A percentile compares a stretch with the other conserved stretches of the same genome.
These are phyloP conservation scores for Gadus macrocephalus DNA, from an alignment of 2,113 vertebrate genomes.

Conservation along the genomic window DNA sequence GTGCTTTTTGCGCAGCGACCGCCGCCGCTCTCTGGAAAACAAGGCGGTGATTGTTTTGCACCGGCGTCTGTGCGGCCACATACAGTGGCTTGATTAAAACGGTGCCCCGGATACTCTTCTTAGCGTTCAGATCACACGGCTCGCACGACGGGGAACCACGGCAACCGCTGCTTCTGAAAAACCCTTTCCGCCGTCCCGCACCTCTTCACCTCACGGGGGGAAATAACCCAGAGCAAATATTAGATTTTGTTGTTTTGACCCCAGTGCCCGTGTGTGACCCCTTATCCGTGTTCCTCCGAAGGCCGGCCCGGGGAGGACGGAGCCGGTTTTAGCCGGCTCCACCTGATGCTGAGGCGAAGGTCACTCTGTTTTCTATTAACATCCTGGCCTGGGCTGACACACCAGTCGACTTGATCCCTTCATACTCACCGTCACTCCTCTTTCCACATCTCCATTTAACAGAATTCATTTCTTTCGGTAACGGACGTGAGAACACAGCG, in stretches of 20 bases:
- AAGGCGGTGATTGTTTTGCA: slow-evolving; percentile 70
- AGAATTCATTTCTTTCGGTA: too few species aligned
- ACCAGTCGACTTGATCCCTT: slow-evolving; percentile 58
- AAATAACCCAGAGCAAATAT: slow-evolving; percentile 3
- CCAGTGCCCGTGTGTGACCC: slow-evolving; percentile 40
- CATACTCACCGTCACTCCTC: slow-evolving; percentile 56
- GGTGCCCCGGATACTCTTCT: slow-evolving; percentile 63
- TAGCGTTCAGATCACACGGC: slow-evolving; percentile 54
- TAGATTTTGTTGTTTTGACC: slow-evolving; percentile 39
- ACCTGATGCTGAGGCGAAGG: slow-evolving; percentile 52
- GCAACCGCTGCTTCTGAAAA: slow-evolving; percentile 10
- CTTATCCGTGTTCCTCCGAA: slow-evolving; percentile 31
- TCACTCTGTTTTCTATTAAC: slow-evolving; percentile 65
- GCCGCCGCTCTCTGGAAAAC: slow-evolving; percentile 79
- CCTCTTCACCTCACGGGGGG: too few species aligned
- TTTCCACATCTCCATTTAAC: slow-evolving; percentile 3
- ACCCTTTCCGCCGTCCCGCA: slow-evolving; percentile 1
- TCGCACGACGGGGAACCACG: slow-evolving; percentile 27
- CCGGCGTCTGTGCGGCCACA: slow-evolving; percentile 57
- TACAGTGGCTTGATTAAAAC: slow-evolving; percentile 69
- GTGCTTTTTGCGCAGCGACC: slow-evolving; percentile 86
- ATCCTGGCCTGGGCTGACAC: slow-evolving; percentile 50
- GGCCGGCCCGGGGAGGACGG: slow-evolving; percentile 12
- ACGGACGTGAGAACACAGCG: too few species aligned
- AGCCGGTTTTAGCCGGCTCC: slow-evolving; percentile 50